Conservation (phyloP, 2,113 vertebrate species). For the Ictalurus punctatus region DNA sequence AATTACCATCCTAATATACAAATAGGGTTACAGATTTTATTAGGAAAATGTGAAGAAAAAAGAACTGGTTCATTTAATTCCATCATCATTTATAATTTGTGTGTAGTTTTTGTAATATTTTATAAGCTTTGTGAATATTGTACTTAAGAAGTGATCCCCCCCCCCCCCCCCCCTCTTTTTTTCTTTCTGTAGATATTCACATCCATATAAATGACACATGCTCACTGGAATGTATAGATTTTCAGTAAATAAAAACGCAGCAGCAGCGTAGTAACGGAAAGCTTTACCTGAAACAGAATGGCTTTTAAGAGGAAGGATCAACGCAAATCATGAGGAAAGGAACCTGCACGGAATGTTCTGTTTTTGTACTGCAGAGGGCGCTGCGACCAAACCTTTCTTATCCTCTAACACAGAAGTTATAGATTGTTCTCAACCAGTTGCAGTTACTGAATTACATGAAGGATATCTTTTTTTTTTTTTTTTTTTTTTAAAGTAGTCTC, state of each 20-base stretch:
- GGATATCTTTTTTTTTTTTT: not conserved
- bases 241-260: constrained; percentile 30
- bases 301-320: constrained; percentile 13
- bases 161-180: not conserved
- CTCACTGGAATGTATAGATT: constrained; percentile 44
- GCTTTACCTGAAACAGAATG: constrained; percentile 26
- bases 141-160: not conserved
- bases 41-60: not conserved
- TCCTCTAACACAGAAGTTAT: constrained; percentile 11
- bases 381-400: constrained; percentile 36
- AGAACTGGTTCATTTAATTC: not conserved
- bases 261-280: constrained; percentile 28
- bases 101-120: not conserved
- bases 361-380: constrained; percentile 43
- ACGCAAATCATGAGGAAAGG: not conserved
- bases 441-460: constrained; percentile 7
- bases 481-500: not conserved
- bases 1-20: not conserved
- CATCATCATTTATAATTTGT: not conserved
- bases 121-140: not conserved
- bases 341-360: constrained; percentile 24
- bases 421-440: constrained; percentile 11
- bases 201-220: constrained; percentile 33
- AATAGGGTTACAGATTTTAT: not conserved
- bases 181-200: constrained; percentile 39